phyloP scores from a whole-genome alignment of 2,797 vertebrate genomes.

The Fundulus diaphanus region DNA sequence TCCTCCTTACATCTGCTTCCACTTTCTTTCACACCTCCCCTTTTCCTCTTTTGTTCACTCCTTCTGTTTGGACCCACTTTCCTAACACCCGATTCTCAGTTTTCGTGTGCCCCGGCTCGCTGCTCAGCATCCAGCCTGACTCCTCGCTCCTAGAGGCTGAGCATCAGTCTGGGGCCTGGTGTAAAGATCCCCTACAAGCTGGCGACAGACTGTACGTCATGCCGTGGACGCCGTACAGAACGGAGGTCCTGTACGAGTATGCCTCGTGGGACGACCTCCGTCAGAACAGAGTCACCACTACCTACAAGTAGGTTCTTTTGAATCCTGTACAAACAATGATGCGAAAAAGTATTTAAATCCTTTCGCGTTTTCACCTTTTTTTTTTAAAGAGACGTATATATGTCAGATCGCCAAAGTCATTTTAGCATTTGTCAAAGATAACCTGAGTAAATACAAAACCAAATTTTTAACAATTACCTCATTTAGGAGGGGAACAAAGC shows the following conservation, averaged over 20 bases:
- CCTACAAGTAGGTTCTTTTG: slow-evolving; percentile 84
- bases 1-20: slow-evolving; percentile 43
- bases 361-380: neutral
- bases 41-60: slow-evolving; percentile 20
- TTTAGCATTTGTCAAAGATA: no score
- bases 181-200: slow-evolving; percentile 93
- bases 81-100: slow-evolving; percentile 77
- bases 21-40: slow-evolving; percentile 33
- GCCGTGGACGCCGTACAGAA: slow-evolving; percentile 94
- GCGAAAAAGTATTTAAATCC: no score
- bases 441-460: no score
- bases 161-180: slow-evolving; percentile 94
- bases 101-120: slow-evolving; percentile 93
- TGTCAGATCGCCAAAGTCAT: no score
- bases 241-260: slow-evolving; percentile 91
- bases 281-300: slow-evolving; percentile 88
- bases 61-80: slow-evolving; percentile 33
- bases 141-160: slow-evolving; percentile 90
- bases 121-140: slow-evolving; percentile 87
- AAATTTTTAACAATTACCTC: no score
- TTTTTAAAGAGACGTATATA: no score
- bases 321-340: no score
- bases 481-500: no score
- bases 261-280: slow-evolving; percentile 92
- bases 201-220: slow-evolving; percentile 94